Base-by-base conservation (phyloP, 2,113 vertebrate genomes). In the Ancistrus triradiatus region DNA sequence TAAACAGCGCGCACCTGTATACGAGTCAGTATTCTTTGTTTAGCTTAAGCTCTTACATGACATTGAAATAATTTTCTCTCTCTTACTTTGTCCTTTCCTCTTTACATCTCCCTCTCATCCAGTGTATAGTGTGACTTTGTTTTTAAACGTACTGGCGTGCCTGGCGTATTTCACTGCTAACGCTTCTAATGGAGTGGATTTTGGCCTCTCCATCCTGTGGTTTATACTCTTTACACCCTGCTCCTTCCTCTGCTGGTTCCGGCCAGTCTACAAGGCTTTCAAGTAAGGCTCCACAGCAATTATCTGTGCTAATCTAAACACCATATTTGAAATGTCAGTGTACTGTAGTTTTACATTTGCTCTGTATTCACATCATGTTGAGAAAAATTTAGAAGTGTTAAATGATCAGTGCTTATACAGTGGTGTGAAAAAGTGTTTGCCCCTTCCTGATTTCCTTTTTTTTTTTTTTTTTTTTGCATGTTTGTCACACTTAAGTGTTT, bases 211-310 rank as follows among this genome's bases (percentile, higher is more conserved):
- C 0, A 95, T 99, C 65, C 80, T 99, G 31, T 99, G 96, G 96
- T 76, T 98, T 67, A 59, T 98, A 70, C 81, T 99, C 68, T 99
- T 97, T 77, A 79, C 90, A 0, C 96, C 96, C 38, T 97, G 95
- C 84, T 94, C 96, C 75, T 99, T 98, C 82, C 74, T 99, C 62
- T 99, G 96, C 81, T 99, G 96, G 96, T 99, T 91, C 83, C 86
- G 95, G 70, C 96, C 95, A 0, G 80, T 97, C 78, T 99, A 99
- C 83, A 98, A 97, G 83, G 96, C 95, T 74, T 98, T 98, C 83
- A 93, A 82, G 95, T 93, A 74, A 91, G 90, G 84, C 46, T 17
- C 6, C 8, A n/a, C n/a, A n/a, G n/a, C n/a, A n/a, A n/a, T n/a
- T n/a, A n/a, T n/a, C n/a, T n/a, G n/a, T n/a, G n/a, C n/a, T n/a